Evolutionary conservation across 2,113 vertebrate species (phyloP).

Genomic region (Poicephalus meyeri): DNA sequence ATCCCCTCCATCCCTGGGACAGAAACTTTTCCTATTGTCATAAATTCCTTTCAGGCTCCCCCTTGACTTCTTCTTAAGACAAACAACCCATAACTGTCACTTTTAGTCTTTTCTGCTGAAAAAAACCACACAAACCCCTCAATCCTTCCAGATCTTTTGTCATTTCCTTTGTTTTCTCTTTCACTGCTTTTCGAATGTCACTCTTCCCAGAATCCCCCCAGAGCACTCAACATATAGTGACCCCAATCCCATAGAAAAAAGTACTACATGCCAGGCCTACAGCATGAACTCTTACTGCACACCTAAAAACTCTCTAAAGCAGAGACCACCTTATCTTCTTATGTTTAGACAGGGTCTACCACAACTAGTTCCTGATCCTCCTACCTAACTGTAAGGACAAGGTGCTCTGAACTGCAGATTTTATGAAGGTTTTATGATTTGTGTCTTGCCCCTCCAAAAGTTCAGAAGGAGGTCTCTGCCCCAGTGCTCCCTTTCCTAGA

Average conservation of each 20-base stretch:
- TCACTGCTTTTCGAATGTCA: not conserved
- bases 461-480: not conserved
- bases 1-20: not conserved
- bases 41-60: not conserved
- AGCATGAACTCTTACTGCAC: not conserved
- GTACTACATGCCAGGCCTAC: not conserved
- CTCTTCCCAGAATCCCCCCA: not conserved
- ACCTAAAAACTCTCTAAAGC: not conserved
- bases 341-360: not conserved
- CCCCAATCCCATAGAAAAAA: not conserved
- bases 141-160: not conserved
- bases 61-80: not conserved
- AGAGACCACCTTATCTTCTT: not conserved
- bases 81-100: not conserved
- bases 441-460: not conserved
- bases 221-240: not conserved
- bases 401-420: not conserved
- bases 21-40: not conserved
- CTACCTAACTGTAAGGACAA: not conserved
- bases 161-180: not conserved
- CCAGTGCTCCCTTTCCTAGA: not conserved
- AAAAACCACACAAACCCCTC: too few relatives aligned
- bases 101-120: not conserved
- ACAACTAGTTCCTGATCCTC: not conserved
- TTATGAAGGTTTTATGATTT: not conserved